phyloP scores from a whole-genome alignment of 2,113 vertebrate genomes.

The Chamaetylas fuelleborni region DNA sequence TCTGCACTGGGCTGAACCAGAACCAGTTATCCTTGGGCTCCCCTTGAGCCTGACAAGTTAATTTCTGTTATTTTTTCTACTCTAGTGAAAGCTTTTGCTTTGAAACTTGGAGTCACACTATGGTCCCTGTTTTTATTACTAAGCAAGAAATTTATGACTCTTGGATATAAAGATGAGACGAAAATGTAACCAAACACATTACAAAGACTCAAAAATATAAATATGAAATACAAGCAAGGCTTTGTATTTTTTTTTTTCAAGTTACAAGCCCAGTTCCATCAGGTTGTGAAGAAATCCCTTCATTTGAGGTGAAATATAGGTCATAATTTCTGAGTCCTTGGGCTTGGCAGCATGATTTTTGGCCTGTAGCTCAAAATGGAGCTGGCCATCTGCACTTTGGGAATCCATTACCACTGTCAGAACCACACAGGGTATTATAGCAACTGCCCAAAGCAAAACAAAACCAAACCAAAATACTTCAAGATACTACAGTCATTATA shows the following conservation, averaged over 20 bases:
- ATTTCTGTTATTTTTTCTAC: neutral
- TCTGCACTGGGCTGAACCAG: neutral
- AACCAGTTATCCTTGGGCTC: neutral
- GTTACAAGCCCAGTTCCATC: neutral
- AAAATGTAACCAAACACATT: neutral
- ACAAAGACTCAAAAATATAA: neutral
- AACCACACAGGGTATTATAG: neutral
- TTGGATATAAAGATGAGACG: neutral
- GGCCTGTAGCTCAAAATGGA: neutral
- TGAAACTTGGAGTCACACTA: neutral
- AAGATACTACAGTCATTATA: neutral
- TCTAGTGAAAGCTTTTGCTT: neutral
- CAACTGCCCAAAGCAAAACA: slow-evolving; percentile 20
- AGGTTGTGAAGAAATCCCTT: neutral
- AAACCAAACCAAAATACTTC: neutral
- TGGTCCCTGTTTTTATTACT: neutral
- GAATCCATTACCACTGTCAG: neutral
- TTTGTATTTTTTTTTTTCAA: neutral
- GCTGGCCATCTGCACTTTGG: neutral
- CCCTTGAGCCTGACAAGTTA: neutral
- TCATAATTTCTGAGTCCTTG: neutral
- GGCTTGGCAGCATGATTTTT: neutral
- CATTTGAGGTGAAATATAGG: neutral
- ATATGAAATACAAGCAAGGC: neutral
- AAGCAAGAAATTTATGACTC: neutral